Base-by-base conservation (phyloP, 1,140 invertebrate genomes). In the Holotrichia oblita region DNA sequence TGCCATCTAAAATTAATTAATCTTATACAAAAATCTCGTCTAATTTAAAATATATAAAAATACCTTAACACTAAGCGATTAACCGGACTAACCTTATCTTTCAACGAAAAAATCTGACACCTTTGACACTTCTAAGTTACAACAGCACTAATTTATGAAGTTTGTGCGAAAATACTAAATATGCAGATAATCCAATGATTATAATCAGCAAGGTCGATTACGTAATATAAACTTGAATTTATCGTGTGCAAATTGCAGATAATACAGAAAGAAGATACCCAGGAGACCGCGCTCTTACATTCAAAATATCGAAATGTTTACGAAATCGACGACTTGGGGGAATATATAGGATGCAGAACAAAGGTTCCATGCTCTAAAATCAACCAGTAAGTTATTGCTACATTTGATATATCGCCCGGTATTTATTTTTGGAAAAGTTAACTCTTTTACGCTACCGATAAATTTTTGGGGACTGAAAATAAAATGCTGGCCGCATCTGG, bases 1-100 rank as follows among this genome's bases (percentile, higher is more conserved):
- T 44, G 79, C 77, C 84, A 85, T 85, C 80, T 80, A 34, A 77
- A 64, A 22, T n/a, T 20, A 64, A 48, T 3, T 48, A 64, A 64
- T n/a, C n/a, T n/a, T n/a, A 24, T 24, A 6, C 4, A 22, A 24
- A 64, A 20, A 64, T 64, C 7, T 22, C n/a, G n/a, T n/a, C n/a
- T n/a, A n/a, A n/a, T n/a, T n/a, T n/a, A n/a, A 14, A 48, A 48
- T 3, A 14, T 3, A 48, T 48, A 48, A 10, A 2, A 14, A 17
- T 48, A 14, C n/a, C 44, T 14, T 48, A 48, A 48, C 1, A 48
- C 10, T 48, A 48, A 48, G 1, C 44, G 7, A 14, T 8, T 48
- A 48, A n/a, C n/a, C n/a, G 27, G 4, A 34, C 27, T 34, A 34
- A 34, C 27, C 27, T 34, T 34, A 34, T 34, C 27, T 34, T 34